Conservation (phyloP, 2,888 invertebrate genomes). For the Mythimna ferrago region DNA sequence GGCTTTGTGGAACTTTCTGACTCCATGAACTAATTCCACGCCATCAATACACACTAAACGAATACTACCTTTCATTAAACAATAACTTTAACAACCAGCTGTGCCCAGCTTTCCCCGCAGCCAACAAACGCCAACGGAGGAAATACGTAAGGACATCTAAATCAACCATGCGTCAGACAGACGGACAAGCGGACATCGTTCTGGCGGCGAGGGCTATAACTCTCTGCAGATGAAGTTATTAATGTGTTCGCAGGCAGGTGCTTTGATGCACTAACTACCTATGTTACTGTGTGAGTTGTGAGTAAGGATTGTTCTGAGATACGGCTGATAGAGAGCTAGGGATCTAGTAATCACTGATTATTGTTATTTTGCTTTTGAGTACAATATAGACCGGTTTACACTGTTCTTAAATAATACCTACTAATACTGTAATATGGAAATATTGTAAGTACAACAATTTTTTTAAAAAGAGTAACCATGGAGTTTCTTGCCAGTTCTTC, state of each 20-base stretch:
- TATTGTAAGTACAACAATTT: no score
- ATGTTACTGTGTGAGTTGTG: slow-evolving; percentile 25
- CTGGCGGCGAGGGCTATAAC: slow-evolving; percentile 73
- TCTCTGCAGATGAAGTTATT: slow-evolving; percentile 82
- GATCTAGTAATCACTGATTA: no score
- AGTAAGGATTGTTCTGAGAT: slow-evolving; percentile 1
- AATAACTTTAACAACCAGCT: slow-evolving; percentile 14
- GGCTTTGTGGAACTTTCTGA: background rate
- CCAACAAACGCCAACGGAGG: slow-evolving; percentile 59
- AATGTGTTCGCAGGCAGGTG: slow-evolving; percentile 70
- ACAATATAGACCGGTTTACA: no score
- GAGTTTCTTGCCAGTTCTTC: no score
- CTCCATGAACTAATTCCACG: background rate
- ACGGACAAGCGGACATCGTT: slow-evolving; percentile 75
- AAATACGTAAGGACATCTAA: slow-evolving; percentile 79
- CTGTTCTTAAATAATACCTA: no score
- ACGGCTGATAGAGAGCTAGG: background rate
- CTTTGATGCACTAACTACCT: slow-evolving; percentile 58
- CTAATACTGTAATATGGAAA: no score
- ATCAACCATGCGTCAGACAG: slow-evolving; percentile 77
- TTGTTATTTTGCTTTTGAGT: no score
- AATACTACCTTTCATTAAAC: background rate
- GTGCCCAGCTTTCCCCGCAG: slow-evolving; percentile 34
- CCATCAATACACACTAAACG: background rate
- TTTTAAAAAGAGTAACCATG: no score